Evolutionary conservation across 2,888 invertebrate genomes (phyloP), one percentile per base, ranked within the genome.

Genomic region (Drosophila prolongata): DNA sequence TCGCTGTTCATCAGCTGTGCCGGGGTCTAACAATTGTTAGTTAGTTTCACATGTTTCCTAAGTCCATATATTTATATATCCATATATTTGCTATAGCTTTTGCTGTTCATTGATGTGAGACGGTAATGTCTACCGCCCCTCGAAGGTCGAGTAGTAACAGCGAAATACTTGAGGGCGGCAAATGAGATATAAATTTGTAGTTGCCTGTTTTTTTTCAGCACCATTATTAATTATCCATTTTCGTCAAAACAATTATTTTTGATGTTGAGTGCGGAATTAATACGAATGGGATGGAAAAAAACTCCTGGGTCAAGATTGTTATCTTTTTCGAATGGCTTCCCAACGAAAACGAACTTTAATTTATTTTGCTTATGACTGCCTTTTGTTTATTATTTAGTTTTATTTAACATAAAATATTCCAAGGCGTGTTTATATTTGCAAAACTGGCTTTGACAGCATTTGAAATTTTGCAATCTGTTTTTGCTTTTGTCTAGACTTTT

Each of bases 71-170:
- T 44, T 50, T 46, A 16, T 56, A 35, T 43, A 42, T 43, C 8
- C 44, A 19, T 57, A 38, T 71, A 35, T 50, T 54, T 64, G 62
- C 2, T 78, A 9, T 42, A 73, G 59, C 43, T 66, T 68, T 81
- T 69, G 70, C 67, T 75, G 76, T 46, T 73, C 89, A 85, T 78
- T 87, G 85, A 84, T 84, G 85, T 81, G 79, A 50, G 70, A 60
- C 87, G 56, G 77, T 76, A 81, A 73, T 79, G 37, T 75, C 70
- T 70, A 62, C 87, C 87, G 89, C 89, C 87, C 89, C 61, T 76
- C 72, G 85, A 84, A 84, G 84, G 84, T 87, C 87, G 34, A 52
- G 9, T 11, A 46, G 60, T 44, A 58, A 58, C 53, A 43, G 60
- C 68, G 52, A 77, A 67, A 62, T 57, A 88, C 75, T 86, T 87